These are phyloP conservation scores for Drosophila stalkeri DNA, from an alignment of 2,888 invertebrate species.

Conservation along the genomic window DNA sequence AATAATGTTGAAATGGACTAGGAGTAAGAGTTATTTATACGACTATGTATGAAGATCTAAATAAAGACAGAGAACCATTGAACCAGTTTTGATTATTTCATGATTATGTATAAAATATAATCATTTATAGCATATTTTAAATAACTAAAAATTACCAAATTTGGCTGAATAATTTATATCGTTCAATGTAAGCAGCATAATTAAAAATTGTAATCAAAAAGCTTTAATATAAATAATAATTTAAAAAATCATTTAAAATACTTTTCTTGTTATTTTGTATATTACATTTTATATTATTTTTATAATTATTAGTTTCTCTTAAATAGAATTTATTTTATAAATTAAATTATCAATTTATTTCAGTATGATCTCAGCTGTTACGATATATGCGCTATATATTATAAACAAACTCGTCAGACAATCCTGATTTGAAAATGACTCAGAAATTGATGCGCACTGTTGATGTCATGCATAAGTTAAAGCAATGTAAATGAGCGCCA, in stretches of 20 bases:
- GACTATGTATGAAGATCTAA: no score
- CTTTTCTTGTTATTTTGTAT: no score
- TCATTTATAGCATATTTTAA: no score
- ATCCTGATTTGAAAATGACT: conserved; percentile 33
- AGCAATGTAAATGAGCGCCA: conserved; percentile 10
- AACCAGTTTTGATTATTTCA: background rate
- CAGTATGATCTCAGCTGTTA: conserved; percentile 38
- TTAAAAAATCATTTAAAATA: no score
- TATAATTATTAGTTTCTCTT: no score
- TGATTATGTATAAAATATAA: background rate
- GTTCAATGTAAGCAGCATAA: no score
- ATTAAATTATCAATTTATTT: background rate
- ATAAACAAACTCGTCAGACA: conserved; percentile 3
- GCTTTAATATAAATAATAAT: no score
- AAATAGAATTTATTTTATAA: background rate
- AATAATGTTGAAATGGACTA: background rate
- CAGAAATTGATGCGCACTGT: conserved; percentile 18
- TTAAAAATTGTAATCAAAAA: no score
- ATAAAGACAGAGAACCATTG: background rate
- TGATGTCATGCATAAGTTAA: conserved; percentile 23
- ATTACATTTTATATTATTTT: no score
- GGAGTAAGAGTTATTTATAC: background rate
- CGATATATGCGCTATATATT: conserved; percentile 12
- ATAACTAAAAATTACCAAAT: no score
- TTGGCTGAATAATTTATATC: no score